Percentiles rank a stretch among this genome's conserved stretches.
Conservation (phyloP, 92 coral and sea anemone species). For the Diadumene lineata region DNA sequence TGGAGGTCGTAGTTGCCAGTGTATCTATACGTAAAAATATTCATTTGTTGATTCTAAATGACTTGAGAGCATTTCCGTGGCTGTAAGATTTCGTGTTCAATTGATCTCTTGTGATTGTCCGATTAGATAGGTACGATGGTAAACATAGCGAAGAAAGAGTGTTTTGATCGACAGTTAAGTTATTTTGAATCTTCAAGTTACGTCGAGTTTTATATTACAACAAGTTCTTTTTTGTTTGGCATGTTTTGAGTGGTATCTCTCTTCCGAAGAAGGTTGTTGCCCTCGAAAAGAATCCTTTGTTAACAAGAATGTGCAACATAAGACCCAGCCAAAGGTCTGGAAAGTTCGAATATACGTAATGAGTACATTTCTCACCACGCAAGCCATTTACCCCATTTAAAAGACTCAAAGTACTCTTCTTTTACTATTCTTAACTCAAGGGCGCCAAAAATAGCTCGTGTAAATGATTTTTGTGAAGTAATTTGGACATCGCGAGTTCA, state of each 20-base stretch:
- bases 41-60: background rate
- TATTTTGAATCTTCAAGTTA: background rate
- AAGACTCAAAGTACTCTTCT: background rate
- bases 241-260: background rate
- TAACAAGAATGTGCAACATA: constrained; percentile 20
- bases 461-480: background rate
- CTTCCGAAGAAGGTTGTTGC: constrained; percentile 20
- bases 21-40: background rate
- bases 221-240: constrained; percentile 18
- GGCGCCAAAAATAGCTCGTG: background rate
- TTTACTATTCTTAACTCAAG: background rate
- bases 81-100: constrained; percentile 20
- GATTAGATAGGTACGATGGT: constrained; percentile 16
- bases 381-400: background rate
- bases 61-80: constrained; percentile 11
- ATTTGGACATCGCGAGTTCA: background rate
- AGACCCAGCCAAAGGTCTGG: constrained; percentile 13
- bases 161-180: background rate
- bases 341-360: constrained; percentile 26
- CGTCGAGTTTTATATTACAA: background rate
- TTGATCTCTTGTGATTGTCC: constrained; percentile 18
- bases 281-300: constrained; percentile 29
- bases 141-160: background rate
- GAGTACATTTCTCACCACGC: constrained; percentile 26
- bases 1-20: constrained; percentile 20